phyloP scores from a whole-genome alignment of 2,113 vertebrate species.

The Nasalis larvatus region DNA sequence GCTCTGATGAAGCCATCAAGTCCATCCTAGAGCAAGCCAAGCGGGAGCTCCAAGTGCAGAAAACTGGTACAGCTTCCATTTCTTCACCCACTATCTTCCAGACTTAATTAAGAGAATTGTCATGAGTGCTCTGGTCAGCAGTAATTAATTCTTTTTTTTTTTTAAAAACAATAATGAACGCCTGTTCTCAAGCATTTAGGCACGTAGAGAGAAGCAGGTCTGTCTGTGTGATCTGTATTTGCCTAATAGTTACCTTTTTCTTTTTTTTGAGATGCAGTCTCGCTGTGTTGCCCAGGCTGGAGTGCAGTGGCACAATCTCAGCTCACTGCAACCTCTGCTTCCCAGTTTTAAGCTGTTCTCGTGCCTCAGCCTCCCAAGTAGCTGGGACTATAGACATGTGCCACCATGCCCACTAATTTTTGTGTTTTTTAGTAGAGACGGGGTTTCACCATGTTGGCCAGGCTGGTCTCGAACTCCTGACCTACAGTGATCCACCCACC shows the following conservation, averaged over 20 bases:
- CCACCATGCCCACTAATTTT: too few relatives aligned
- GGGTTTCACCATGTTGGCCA: too few relatives aligned
- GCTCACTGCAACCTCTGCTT: too few relatives aligned
- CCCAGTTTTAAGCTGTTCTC: too few relatives aligned
- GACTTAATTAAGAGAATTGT: constrained; percentile 68
- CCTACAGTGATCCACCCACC: too few relatives aligned
- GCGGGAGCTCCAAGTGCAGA: constrained; percentile 97
- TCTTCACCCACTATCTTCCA: constrained; percentile 31
- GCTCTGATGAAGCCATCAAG: constrained; percentile 97
- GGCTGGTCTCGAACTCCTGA: too few relatives aligned
- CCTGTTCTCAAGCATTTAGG: not conserved
- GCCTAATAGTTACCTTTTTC: not conserved
- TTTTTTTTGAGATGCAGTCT: too few relatives aligned
- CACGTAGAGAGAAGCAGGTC: not conserved
- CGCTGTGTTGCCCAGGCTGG: not conserved
- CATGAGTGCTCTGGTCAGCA: constrained; percentile 62
- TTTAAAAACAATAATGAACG: not conserved
- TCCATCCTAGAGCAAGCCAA: constrained; percentile 98
- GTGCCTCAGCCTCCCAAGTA: too few relatives aligned
- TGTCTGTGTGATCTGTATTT: not conserved
- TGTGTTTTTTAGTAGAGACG: too few relatives aligned
- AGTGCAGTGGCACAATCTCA: too few relatives aligned
- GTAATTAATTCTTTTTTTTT: constrained; percentile 31
- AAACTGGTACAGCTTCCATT: constrained; percentile 87
- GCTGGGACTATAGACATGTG: too few relatives aligned